Evolutionary conservation across 92 coral and sea anemone genomes (phyloP).

Genomic region (Anthopleura xanthogrammica): DNA sequence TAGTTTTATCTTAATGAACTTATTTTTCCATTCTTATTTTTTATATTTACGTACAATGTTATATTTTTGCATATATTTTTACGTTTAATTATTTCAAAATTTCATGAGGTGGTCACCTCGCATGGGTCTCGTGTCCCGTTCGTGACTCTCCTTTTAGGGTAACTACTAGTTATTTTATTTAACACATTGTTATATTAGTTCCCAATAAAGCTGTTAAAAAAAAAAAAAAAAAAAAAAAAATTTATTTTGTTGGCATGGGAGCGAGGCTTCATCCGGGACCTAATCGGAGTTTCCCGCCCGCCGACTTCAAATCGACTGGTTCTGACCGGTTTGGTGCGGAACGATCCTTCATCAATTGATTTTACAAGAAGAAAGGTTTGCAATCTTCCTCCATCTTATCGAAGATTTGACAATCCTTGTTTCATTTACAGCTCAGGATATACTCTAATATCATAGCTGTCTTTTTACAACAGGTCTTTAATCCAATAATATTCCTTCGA

Average conservation of each 20-base stretch:
- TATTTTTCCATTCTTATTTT: too few relatives aligned
- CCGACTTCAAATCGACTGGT: conserved; percentile 85
- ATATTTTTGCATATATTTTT: too few relatives aligned
- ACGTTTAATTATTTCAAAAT: too few relatives aligned
- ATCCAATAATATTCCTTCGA: not conserved
- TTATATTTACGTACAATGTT: too few relatives aligned
- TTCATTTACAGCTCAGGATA: not conserved
- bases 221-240: too few relatives aligned
- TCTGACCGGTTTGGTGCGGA: conserved; percentile 74
- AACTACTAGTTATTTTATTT: too few relatives aligned
- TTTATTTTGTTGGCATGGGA: not conserved
- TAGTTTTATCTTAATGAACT: too few relatives aligned
- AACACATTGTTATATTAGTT: too few relatives aligned
- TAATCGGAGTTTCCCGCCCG: conserved; percentile 51
- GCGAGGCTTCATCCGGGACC: conserved; percentile 60
- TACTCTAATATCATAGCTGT: not conserved
- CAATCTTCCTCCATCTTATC: not conserved
- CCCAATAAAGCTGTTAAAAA: too few relatives aligned
- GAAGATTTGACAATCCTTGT: not conserved
- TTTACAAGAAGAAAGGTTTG: not conserved
- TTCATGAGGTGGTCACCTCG: too few relatives aligned
- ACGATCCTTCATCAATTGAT: conserved; percentile 2
- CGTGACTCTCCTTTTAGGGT: too few relatives aligned
- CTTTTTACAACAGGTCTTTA: not conserved
- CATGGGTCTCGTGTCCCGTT: too few relatives aligned